Base-by-base conservation (phyloP, 2,113 vertebrate genomes). In the Silurus glanis region DNA sequence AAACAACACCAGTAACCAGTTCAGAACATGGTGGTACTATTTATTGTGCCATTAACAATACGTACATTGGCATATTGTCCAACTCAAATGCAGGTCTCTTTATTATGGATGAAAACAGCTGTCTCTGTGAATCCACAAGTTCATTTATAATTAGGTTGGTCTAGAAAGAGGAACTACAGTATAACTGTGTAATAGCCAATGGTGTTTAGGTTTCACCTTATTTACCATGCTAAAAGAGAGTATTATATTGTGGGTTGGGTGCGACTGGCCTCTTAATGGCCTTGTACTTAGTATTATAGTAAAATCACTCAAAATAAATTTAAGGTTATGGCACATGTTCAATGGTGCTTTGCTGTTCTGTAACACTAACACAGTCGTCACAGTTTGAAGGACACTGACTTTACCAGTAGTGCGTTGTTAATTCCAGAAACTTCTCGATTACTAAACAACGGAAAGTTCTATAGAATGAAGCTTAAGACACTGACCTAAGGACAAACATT, bases 201-300 rank as follows among this genome's bases (percentile, higher is more conserved):
- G 9, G n/a, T 55, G 64, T 78, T 83, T 28, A 80, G 2, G 37
- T 45, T 51, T 51, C 64, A 80, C 49, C 62, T 80, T 45, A 28
- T 49, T 80, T 25, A 67, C 49, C 49, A 67, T 61, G 49, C 23
- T 64, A n/a, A 85, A 37, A 28, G 59, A 78, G 47, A 55, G 74
- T 45, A 79, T 45, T 58, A 59, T 58, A 61, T 49, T 62, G 61
- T 78, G 53, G 53, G 14, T 45, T 87, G 80, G n/a, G 19, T 83
- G 75, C 5, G 25, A 59, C 74, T 37, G 55, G 56, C 25, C 55
- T 28, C 37, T 47, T 28, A 51, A 5, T 13, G 2, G 53, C n/a
- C 14, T 9, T 75, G n/a, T 55, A 85, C 76, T 85, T 10, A 28
- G 59, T 55, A 53, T 47, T 55, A 85, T 66, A 55, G 56, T 55